Evolutionary conservation across 2,888 invertebrate species (phyloP).

Genomic region (Odontothrips loti): DNA sequence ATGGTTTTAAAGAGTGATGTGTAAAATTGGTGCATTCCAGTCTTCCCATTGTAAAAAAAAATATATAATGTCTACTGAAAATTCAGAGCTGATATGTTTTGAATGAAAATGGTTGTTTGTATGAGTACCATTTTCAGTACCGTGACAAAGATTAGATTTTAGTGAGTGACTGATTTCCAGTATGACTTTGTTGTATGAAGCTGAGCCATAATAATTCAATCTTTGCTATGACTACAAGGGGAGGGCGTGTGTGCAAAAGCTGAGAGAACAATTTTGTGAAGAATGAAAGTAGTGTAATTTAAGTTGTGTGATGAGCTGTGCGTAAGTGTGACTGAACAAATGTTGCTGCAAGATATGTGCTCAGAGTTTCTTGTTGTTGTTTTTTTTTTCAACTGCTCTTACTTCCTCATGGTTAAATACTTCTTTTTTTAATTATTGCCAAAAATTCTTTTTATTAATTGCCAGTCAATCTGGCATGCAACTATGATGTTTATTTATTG

Average conservation of each 20-base stretch:
- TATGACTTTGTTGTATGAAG: not conserved
- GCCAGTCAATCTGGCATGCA: not conserved
- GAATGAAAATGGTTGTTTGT: not conserved
- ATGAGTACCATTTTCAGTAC: not conserved
- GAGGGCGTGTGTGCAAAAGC: not conserved
- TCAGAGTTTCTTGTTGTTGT: constrained; percentile 22
- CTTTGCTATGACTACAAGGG: not conserved
- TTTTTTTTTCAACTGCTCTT: not conserved
- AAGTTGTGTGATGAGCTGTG: constrained; percentile 6
- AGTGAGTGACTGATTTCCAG: not conserved
- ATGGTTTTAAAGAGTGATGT: not conserved
- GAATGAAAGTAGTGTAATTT: constrained; percentile 7
- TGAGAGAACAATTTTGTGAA: not conserved
- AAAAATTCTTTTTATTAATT: constrained; percentile 20
- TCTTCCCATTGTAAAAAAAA: constrained; percentile 15
- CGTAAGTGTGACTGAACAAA: constrained; percentile 12
- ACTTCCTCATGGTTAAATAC: not conserved
- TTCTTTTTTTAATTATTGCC: constrained; percentile 5
- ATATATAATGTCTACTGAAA: not conserved
- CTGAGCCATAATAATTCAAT: not conserved
- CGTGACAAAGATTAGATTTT: constrained; percentile 14
- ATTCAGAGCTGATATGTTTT: not conserved
- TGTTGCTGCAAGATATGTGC: constrained; percentile 12
- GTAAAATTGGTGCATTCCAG: constrained; percentile 26
- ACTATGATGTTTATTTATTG: constrained; percentile 21